These are phyloP conservation scores for Drosophila grimshawi DNA, from an alignment of 1,140 invertebrate genomes.

Conservation along the genomic window DNA sequence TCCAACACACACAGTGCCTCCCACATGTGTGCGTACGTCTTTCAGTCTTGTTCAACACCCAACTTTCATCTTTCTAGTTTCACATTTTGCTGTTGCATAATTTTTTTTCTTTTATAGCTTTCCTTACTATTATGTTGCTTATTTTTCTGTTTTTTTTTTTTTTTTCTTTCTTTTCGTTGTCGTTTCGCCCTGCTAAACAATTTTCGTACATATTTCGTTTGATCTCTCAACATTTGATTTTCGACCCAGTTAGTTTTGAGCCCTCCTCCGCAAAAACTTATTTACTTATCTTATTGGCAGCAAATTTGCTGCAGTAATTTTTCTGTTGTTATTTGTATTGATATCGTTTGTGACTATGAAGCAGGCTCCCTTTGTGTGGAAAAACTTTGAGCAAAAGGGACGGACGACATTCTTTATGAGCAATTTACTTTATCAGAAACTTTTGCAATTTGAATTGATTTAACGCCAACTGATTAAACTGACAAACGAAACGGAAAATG, in stretches of 20 bases:
- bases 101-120: slow-evolving; percentile 17
- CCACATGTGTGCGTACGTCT: slow-evolving; percentile 1
- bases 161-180: slow-evolving; percentile 35
- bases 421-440: slow-evolving; percentile 55
- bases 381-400: slow-evolving; percentile 13
- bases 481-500: slow-evolving; percentile 21
- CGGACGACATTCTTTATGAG: slow-evolving; percentile 28
- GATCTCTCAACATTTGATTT: slow-evolving; percentile 56
- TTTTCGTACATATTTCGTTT: slow-evolving; percentile 44
- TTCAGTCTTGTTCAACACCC: background rate
- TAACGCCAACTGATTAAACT: slow-evolving; percentile 35
- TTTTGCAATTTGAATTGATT: slow-evolving; percentile 60
- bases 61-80: background rate
- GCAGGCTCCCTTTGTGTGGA: background rate
- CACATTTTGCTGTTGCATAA: slow-evolving; percentile 1
- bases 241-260: slow-evolving; percentile 53
- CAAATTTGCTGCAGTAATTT: slow-evolving; percentile 45
- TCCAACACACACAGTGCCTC: background rate
- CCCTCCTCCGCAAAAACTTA: slow-evolving; percentile 30
- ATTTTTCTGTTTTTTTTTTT: slow-evolving; percentile 16
- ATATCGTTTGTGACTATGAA: slow-evolving; percentile 16
- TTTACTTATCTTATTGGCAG: slow-evolving; percentile 54
- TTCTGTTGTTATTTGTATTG: slow-evolving; percentile 14
- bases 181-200: slow-evolving; percentile 33
- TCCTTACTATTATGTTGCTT: slow-evolving; percentile 24